Percentiles rank a stretch among this genome's conserved stretches.
phyloP scores from a whole-genome alignment of 2,888 invertebrate genomes.

The Patella depressa region DNA sequence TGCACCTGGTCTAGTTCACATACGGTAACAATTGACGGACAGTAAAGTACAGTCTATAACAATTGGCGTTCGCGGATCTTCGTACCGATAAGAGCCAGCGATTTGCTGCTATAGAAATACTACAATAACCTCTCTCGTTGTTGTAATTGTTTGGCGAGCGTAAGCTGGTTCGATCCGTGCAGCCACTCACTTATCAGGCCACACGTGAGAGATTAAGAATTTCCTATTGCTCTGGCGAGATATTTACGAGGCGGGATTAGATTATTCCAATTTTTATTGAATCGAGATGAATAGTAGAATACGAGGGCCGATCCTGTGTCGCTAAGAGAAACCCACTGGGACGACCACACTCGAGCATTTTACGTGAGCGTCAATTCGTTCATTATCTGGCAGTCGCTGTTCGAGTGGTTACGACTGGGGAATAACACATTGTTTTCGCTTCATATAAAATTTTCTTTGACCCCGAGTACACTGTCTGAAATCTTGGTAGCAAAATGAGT shows the following conservation, averaged over 20 bases:
- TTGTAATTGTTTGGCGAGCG: neutral
- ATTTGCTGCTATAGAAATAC: too few relatives aligned
- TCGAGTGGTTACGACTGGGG: too few relatives aligned
- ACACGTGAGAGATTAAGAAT: conserved; percentile 9
- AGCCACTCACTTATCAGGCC: conserved; percentile 3
- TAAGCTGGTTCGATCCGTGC: neutral
- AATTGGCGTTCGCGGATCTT: too few relatives aligned
- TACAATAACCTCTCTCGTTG: neutral
- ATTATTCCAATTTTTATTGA: conserved; percentile 6
- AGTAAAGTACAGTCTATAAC: too few relatives aligned
- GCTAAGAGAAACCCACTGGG: neutral
- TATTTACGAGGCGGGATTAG: neutral
- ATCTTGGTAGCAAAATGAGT: too few relatives aligned
- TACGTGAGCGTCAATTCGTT: conserved; percentile 4
- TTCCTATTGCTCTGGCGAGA: too few relatives aligned
- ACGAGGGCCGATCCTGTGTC: neutral
- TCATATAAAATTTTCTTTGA: too few relatives aligned
- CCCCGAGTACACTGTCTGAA: too few relatives aligned
- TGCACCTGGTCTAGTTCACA: conserved; percentile 7
- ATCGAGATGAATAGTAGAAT: neutral
- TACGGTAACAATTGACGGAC: conserved; percentile 2
- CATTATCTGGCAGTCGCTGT: neutral
- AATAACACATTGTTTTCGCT: too few relatives aligned
- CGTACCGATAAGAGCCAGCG: too few relatives aligned
- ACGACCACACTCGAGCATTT: neutral